These are phyloP conservation scores for Pedionomus torquatus DNA, from an alignment of 2,113 vertebrate species.

Conservation along the genomic window DNA sequence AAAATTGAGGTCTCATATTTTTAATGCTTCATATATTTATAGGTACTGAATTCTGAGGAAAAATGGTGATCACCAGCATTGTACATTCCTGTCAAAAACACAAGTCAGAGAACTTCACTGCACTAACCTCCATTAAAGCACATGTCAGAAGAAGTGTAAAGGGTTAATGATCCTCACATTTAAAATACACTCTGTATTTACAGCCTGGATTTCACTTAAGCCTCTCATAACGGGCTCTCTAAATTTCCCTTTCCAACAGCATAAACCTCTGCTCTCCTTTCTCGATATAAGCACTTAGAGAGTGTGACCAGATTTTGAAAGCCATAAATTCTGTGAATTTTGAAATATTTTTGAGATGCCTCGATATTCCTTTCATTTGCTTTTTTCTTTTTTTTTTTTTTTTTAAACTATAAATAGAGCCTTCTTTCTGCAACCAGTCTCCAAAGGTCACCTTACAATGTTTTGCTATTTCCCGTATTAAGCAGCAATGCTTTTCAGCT, in stretches of 20 bases:
- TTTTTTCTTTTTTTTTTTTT: not conserved
- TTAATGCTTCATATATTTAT: constrained; percentile 48
- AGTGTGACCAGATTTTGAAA: not conserved
- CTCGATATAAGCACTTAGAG: not conserved
- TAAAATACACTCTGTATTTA: constrained; percentile 26
- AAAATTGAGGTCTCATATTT: constrained; percentile 33
- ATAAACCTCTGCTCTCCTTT: not conserved
- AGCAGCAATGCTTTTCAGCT: constrained; percentile 64
- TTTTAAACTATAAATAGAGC: constrained; percentile 24
- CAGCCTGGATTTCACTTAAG: constrained; percentile 15
- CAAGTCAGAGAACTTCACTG: constrained; percentile 22
- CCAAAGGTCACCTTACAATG: constrained; percentile 63
- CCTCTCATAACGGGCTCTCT: not conserved
- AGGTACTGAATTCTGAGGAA: constrained; percentile 35
- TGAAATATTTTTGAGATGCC: not conserved
- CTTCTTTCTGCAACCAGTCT: constrained; percentile 36
- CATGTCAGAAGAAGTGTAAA: not conserved
- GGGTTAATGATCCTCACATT: constrained; percentile 32
- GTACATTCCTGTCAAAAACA: constrained; percentile 41
- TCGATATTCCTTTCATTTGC: not conserved
- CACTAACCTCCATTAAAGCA: constrained; percentile 9
- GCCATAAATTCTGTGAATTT: not conserved
- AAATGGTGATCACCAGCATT: not conserved
- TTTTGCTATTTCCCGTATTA: constrained; percentile 55
- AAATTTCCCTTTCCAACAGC: not conserved